Conservation (phyloP, 2,113 vertebrate genomes). For the Amblyopsis rosae region DNA sequence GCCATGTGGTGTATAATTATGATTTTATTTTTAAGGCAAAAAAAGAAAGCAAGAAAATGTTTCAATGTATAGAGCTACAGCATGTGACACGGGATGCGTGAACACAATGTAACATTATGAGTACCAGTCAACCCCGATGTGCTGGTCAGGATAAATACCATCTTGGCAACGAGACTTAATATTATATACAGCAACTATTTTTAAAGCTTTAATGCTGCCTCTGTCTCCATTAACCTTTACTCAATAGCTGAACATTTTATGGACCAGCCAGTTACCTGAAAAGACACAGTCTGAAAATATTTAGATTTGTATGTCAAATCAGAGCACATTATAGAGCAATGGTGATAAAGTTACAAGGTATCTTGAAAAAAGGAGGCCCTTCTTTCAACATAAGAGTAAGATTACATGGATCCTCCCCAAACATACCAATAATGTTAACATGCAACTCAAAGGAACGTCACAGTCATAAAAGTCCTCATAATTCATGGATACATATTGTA, state of each 20-base stretch:
- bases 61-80: no score
- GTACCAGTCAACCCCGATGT: no score
- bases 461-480: conserved; percentile 31
- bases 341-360: conserved; percentile 48
- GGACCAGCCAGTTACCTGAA: conserved; percentile 12
- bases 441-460: conserved; percentile 26
- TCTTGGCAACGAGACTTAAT: no score
- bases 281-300: conserved; percentile 35
- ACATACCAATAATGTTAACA: conserved; percentile 39
- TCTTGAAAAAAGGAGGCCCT: conserved; percentile 38
- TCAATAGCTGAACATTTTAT: conserved; percentile 12
- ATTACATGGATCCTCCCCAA: conserved; percentile 54
- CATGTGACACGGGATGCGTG: no score
- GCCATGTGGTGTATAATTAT: no score
- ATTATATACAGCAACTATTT: background rate
- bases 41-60: no score
- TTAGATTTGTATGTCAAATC: conserved; percentile 64
- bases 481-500: conserved; percentile 13
- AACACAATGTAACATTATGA: no score
- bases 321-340: conserved; percentile 33
- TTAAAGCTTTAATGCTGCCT: conserved; percentile 15
- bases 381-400: conserved; percentile 21
- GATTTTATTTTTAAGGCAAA: background rate
- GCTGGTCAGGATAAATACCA: no score
- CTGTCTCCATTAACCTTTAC: conserved; percentile 29